A percentile compares a stretch with the other conserved stretches of the same genome.
Conservation (phyloP, 2,113 vertebrate genomes). For the Kryptolebias marmoratus region DNA sequence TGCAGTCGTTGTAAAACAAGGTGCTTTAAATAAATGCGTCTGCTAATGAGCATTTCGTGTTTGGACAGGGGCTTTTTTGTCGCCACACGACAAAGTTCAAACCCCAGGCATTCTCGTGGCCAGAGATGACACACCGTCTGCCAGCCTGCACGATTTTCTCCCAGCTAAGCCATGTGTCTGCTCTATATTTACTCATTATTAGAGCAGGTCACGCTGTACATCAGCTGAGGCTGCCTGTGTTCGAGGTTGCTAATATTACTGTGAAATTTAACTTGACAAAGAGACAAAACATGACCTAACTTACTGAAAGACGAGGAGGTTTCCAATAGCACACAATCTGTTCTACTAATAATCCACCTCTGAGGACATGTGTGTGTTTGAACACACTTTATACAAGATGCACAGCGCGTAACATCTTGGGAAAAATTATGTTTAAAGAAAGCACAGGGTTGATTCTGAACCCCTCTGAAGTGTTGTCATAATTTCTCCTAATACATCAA, state of each 20-base stretch:
- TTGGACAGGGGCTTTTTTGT: slow-evolving; percentile 15
- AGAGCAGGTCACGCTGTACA: slow-evolving; percentile 53
- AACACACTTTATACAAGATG: neutral
- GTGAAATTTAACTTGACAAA: slow-evolving; percentile 22
- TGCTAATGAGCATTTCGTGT: slow-evolving; percentile 44
- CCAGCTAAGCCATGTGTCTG: slow-evolving; percentile 55
- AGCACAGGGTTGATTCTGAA: neutral
- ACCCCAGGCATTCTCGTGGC: slow-evolving; percentile 37
- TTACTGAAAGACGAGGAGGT: neutral
- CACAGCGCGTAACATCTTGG: neutral
- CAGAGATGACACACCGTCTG: slow-evolving; percentile 72
- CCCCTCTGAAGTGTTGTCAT: neutral
- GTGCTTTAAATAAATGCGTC: slow-evolving; percentile 51
- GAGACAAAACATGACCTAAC: slow-evolving; percentile 21
- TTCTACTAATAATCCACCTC: neutral
- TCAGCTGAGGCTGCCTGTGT: slow-evolving; percentile 23
- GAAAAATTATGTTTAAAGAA: neutral
- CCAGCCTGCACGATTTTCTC: slow-evolving; percentile 47
- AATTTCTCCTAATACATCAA: slow-evolving; percentile 34
- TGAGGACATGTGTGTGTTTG: neutral
- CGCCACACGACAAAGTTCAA: slow-evolving; percentile 45
- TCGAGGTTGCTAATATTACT: slow-evolving; percentile 47
- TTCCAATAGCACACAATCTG: neutral
- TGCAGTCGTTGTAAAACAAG: neutral
- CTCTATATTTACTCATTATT: slow-evolving; percentile 73